Percentiles rank a stretch among this genome's conserved stretches.
Conservation (phyloP, 2,888 invertebrate genomes). For the Tipula vernalis region DNA sequence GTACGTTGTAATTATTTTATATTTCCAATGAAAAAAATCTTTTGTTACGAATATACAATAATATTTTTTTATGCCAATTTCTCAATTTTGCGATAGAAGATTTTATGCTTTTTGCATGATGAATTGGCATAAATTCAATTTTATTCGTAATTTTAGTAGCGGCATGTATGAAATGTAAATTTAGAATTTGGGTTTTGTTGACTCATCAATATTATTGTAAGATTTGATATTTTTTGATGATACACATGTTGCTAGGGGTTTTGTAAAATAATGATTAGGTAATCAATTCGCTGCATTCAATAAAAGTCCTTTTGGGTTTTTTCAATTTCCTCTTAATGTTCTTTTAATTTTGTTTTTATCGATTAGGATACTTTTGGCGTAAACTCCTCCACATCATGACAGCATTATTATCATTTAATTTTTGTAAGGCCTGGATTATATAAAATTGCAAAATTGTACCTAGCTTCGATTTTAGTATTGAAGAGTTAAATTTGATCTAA, state of each 20-base stretch:
- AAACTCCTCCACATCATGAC: too few species aligned
- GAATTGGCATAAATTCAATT: not conserved
- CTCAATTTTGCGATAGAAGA: not conserved
- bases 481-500: too few species aligned
- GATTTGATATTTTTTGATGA: not conserved
- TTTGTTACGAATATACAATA: not conserved
- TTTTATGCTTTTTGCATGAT: not conserved
- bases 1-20: not conserved
- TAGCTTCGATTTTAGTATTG: too few species aligned
- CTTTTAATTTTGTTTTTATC: too few species aligned
- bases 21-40: not conserved
- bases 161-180: not conserved
- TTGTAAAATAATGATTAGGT: not conserved
- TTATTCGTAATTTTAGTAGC: not conserved
- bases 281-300: not conserved
- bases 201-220: not conserved
- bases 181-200: not conserved
- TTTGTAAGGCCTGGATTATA: too few species aligned
- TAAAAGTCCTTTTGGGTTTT: not conserved
- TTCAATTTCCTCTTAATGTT: not conserved
- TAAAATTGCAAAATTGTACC: too few species aligned
- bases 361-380: too few species aligned
- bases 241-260: not conserved
- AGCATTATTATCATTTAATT: too few species aligned
- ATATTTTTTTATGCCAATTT: not conserved